Evolutionary conservation across 92 coral and sea anemone genomes (phyloP).

Genomic region (Porites lobata): DNA sequence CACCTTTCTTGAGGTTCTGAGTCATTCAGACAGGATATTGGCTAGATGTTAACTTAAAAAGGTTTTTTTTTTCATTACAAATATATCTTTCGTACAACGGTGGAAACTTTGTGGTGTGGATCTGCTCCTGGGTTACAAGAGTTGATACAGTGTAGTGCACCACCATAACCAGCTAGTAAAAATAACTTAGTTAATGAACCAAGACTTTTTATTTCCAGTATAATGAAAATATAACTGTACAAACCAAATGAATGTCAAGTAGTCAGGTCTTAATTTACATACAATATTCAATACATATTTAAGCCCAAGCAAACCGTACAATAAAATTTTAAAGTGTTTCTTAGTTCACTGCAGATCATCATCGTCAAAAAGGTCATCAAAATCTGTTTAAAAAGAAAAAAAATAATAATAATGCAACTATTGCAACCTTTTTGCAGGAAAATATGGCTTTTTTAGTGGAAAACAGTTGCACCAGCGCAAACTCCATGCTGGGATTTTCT

Average conservation of each 20-base stretch:
- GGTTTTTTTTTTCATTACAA: no score
- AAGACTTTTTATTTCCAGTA: background rate
- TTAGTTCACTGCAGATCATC: conserved; percentile 80
- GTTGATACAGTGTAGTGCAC: background rate
- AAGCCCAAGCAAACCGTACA: background rate
- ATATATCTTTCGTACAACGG: no score
- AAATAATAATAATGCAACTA: background rate
- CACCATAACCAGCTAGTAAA: no score
- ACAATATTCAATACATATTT: background rate
- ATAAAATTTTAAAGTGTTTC: background rate
- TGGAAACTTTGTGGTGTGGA: no score
- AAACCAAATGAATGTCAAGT: background rate
- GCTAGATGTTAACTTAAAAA: no score
- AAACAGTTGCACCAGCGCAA: no score
- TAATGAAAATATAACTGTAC: background rate
- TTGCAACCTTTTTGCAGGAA: no score
- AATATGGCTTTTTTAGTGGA: no score
- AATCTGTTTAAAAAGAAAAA: conserved; percentile 63
- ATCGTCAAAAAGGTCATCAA: conserved; percentile 96
- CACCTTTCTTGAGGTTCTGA: no score
- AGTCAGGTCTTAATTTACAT: background rate
- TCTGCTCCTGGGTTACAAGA: background rate
- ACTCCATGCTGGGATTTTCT: no score
- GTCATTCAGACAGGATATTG: no score
- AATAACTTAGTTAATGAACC: background rate